Evolutionary conservation across 2,797 vertebrate genomes (phyloP).

Genomic region (Myiothlypis chrysogaster): DNA sequence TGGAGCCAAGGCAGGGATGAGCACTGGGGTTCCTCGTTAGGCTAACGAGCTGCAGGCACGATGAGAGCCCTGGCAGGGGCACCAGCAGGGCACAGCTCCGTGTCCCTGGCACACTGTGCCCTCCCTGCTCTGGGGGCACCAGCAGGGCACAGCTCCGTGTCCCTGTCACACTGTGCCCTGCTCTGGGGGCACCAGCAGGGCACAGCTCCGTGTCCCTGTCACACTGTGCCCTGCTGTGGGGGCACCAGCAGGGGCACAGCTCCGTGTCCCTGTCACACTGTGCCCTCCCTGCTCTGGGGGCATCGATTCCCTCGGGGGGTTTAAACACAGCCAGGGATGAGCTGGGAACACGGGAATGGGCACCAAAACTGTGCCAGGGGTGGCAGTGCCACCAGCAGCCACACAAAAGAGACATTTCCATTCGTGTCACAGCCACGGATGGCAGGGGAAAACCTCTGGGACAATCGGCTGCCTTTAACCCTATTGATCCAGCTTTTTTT

Average conservation of each 20-base stretch:
- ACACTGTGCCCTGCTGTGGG: neutral
- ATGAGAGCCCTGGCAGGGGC: neutral
- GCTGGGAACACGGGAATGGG: too few species aligned
- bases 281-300: accelerated
- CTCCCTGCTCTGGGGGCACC: too few species aligned
- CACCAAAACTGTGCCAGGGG: neutral
- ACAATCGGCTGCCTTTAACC: too few species aligned
- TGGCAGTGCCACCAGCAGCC: neutral
- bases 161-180: neutral
- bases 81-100: neutral
- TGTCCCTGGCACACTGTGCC: neutral
- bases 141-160: too few species aligned
- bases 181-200: accelerated
- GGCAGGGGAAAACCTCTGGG: neutral
- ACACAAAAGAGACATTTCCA: neutral
- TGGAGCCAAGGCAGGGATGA: neutral
- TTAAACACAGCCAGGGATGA: too few species aligned
- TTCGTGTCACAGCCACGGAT: neutral
- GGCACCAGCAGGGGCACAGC: neutral
- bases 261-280: neutral
- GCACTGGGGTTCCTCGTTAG: neutral
- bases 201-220: neutral
- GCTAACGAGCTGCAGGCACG: too few species aligned
- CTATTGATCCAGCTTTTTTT: too few species aligned
- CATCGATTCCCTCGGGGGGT: too few species aligned